These are phyloP conservation scores for Morone saxatilis DNA, from an alignment of 2,113 vertebrate species.

Conservation along the genomic window DNA sequence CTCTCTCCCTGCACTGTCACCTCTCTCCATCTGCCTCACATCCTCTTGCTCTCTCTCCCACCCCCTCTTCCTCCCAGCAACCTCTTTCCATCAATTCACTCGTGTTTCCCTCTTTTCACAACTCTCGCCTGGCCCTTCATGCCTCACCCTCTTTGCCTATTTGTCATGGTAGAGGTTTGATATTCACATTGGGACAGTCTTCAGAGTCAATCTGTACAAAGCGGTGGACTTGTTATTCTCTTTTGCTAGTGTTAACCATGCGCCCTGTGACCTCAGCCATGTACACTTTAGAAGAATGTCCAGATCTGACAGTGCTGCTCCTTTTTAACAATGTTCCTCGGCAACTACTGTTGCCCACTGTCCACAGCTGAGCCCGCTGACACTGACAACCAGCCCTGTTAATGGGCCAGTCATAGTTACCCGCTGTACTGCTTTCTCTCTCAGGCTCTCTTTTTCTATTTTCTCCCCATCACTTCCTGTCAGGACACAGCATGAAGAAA, in stretches of 20 bases:
- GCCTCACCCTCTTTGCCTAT: conserved; percentile 68
- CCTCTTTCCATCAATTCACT: conserved; percentile 68
- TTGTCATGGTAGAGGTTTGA: conserved; percentile 76
- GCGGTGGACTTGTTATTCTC: conserved; percentile 75
- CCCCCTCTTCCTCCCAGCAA: conserved; percentile 44
- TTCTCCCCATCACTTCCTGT: conserved; percentile 41
- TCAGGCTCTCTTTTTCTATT: conserved; percentile 8
- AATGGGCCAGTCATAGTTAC: conserved; percentile 75
- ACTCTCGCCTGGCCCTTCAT: conserved; percentile 49
- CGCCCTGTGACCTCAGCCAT: conserved; percentile 69
- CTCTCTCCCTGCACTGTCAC: conserved; percentile 59
- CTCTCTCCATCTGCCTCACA: conserved; percentile 66
- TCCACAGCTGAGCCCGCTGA: conserved; percentile 66
- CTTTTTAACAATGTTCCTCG: conserved; percentile 73
- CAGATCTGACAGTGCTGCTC: conserved; percentile 75
- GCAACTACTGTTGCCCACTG: conserved; percentile 43
- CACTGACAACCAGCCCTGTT: conserved; percentile 66
- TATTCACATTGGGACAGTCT: conserved; percentile 76
- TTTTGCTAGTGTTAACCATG: conserved; percentile 69
- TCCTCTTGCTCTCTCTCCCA: conserved; percentile 2
- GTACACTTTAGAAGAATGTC: conserved; percentile 73
- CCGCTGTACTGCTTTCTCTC: conserved; percentile 31
- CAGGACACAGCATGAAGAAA: conserved; percentile 36
- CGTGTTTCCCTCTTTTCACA: conserved; percentile 52
- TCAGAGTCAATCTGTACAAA: conserved; percentile 80